Evolutionary conservation across 2,888 invertebrate species (phyloP), one percentile per base, ranked within the genome.

Genomic region (Stenichneumon culpator): DNA sequence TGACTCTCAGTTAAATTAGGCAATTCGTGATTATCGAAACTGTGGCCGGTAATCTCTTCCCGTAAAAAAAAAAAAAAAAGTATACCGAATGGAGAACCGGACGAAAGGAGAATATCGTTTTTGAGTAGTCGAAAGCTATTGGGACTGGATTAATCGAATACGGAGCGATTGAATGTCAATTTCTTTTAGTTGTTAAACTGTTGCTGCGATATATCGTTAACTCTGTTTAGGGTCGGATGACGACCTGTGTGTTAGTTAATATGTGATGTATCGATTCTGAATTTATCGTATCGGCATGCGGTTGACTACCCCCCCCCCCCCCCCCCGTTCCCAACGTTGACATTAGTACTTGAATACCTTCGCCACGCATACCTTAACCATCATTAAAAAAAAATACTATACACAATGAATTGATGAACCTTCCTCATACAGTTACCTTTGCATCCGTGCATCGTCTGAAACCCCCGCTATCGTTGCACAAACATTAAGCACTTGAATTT

Each of bases 371-470:
- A 79, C 82, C 75, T 70, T 70, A 47, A 52, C 57, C 22, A 44
- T 32, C 54, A 67, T 28, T 14, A 79, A 73, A 28, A 65, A 54
- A 22, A 47, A 73, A 14, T 19, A 50, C 39, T 28, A 36, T 75
- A 54, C 54, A 63, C 68, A 63, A 67, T 68, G 67, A 79, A 28
- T 60, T 81, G 65, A 52, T 77, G 77, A 57, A 60, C 50, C 44
- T 73, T 52, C 52, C 47, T 63, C 50, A 54, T n/a, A 52, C 11
- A 32, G n/a, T 60, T 39, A 57, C n/a, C 39, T 79, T 86, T 91
- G 91, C 90, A 91, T 91, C 85, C 88, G 87, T 91, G 90, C 90
- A 90, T 90, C 88, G 89, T 90, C 88, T 79, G 82, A 83, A 83
- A 22, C 72, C 77, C 75, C 84, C 77, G 74, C 75, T 72, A 67